phyloP scores from a whole-genome alignment of 2,797 vertebrate species.

The Percopsis omiscomaycus region DNA sequence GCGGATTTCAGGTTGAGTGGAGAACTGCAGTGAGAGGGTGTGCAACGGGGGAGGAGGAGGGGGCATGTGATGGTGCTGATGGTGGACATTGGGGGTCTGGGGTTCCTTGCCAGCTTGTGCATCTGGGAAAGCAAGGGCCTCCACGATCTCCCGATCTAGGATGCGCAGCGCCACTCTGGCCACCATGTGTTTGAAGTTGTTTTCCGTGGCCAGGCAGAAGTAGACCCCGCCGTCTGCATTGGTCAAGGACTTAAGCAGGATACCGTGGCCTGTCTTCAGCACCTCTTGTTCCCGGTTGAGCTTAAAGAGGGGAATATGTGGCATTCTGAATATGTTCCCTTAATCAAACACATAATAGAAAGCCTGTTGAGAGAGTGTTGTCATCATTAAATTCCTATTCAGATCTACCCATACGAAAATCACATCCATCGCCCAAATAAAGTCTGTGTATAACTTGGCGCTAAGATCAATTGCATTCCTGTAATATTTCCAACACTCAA shows the following conservation, averaged over 20 bases:
- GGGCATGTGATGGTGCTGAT: constrained; percentile 35
- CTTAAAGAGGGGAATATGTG: constrained; percentile 30
- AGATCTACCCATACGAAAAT: too few relatives aligned
- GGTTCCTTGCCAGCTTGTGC: constrained; percentile 17
- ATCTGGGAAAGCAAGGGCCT: constrained; percentile 60
- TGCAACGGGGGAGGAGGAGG: constrained; percentile 39
- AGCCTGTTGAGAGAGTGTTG: too few relatives aligned
- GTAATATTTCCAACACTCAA: too few relatives aligned
- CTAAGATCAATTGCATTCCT: too few relatives aligned
- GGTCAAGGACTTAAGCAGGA: constrained; percentile 61
- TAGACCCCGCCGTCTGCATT: constrained; percentile 58
- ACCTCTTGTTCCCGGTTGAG: constrained; percentile 62
- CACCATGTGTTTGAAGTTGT: constrained; percentile 67
- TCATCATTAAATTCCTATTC: too few relatives aligned
- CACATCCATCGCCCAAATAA: too few relatives aligned
- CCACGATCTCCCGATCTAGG: constrained; percentile 69
- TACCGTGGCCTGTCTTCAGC: constrained; percentile 62
- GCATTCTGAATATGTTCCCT: not conserved
- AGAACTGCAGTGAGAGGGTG: constrained; percentile 18
- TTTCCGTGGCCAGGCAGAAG: constrained; percentile 65
- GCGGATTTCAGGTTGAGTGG: constrained; percentile 57
- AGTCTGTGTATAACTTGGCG: too few relatives aligned
- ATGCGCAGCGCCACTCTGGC: constrained; percentile 57
- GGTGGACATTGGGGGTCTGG: constrained; percentile 26
- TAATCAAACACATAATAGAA: too few relatives aligned